phyloP scores from a whole-genome alignment of 2,888 invertebrate species.

The Nematopogon swammerdamellus region DNA sequence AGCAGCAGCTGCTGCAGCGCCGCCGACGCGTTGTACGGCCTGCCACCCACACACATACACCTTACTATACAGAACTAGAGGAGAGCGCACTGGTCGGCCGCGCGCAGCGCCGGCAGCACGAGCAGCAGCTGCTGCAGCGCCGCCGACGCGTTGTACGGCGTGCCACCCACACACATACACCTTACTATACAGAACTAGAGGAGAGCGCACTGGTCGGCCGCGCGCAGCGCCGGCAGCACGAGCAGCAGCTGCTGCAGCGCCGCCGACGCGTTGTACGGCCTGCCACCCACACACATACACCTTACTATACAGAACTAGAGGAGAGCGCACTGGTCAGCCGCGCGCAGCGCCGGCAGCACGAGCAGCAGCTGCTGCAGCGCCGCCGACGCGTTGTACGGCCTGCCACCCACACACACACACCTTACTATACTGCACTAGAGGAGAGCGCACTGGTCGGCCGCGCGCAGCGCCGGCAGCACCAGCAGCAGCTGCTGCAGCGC shows the following conservation, averaged over 20 bases:
- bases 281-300: constrained; percentile 29
- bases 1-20: constrained; percentile 85
- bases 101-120: constrained; percentile 82
- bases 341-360: constrained; percentile 82
- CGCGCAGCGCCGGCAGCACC: constrained; percentile 82
- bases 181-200: constrained; percentile 41
- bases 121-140: constrained; percentile 85
- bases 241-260: constrained; percentile 85
- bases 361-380: constrained; percentile 85
- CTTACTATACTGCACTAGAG: background rate
- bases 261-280: constrained; percentile 68
- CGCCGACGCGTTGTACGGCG: constrained; percentile 68
- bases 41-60: constrained; percentile 29
- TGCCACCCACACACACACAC: constrained; percentile 29
- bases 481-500: constrained; percentile 85
- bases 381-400: constrained; percentile 68
- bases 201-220: constrained; percentile 85
- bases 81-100: constrained; percentile 85
- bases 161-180: constrained; percentile 29
- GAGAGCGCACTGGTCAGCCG: constrained; percentile 85
- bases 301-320: constrained; percentile 41
- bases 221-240: constrained; percentile 82
- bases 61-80: constrained; percentile 41
- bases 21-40: constrained; percentile 68
- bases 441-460: constrained; percentile 74